Evolutionary conservation across 2,888 invertebrate species (phyloP).

Genomic region (Pomacea canaliculata): DNA sequence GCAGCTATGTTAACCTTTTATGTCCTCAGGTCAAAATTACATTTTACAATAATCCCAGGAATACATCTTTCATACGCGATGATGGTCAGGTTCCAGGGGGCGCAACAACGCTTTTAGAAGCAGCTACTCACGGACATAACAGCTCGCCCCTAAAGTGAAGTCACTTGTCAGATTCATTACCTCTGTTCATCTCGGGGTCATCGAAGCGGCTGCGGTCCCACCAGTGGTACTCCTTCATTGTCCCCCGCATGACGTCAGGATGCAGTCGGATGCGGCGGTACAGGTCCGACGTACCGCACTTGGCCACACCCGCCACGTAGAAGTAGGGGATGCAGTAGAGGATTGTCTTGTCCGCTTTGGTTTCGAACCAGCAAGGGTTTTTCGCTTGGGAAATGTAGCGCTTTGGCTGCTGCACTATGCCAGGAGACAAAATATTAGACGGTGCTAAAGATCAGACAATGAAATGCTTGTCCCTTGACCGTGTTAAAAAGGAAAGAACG

Average conservation of each 20-base stretch:
- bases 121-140: no score
- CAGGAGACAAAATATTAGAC: no score
- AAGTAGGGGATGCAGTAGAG: slow-evolving; percentile 26
- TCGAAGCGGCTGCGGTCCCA: not conserved
- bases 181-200: not conserved
- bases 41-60: no score
- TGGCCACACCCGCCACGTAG: slow-evolving; percentile 29
- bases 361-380: slow-evolving; percentile 30
- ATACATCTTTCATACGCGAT: no score
- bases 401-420: slow-evolving; percentile 15
- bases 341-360: not conserved
- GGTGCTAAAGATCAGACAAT: no score
- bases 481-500: no score
- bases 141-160: not conserved
- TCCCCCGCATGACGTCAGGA: slow-evolving; percentile 20
- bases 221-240: slow-evolving; percentile 27
- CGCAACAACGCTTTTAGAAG: no score
- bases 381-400: slow-evolving; percentile 22
- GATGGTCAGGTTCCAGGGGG: no score
- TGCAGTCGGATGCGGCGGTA: slow-evolving; percentile 18
- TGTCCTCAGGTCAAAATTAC: not conserved
- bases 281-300: slow-evolving; percentile 28
- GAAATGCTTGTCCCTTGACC: no score
- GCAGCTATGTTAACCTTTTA: not conserved
- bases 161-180: not conserved